Percentiles rank a stretch among this genome's conserved stretches.
These are phyloP conservation scores for Luperina testacea DNA, from an alignment of 2,888 invertebrate species.

Conservation along the genomic window DNA sequence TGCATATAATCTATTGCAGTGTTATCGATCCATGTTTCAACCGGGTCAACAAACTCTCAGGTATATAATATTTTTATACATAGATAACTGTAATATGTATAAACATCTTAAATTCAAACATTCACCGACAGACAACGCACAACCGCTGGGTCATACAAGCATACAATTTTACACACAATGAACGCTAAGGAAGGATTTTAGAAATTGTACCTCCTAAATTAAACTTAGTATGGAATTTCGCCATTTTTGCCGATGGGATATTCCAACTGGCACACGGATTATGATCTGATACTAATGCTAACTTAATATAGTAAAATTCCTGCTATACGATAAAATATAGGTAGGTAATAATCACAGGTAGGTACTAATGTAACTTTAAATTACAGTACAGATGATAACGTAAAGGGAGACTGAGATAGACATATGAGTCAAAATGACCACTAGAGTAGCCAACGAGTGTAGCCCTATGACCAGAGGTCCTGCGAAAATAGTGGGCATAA, in stretches of 20 bases:
- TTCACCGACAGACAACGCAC: background rate
- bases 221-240: background rate
- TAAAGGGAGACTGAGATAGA: too few species aligned
- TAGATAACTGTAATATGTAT: background rate
- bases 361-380: too few species aligned
- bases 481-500: background rate
- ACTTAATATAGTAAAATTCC: background rate
- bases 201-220: background rate
- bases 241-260: background rate
- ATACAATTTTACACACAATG: background rate
- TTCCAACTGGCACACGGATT: background rate
- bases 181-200: background rate
- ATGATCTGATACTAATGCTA: background rate
- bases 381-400: background rate
- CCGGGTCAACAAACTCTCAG: conserved; percentile 10
- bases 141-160: background rate
- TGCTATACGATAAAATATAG: background rate
- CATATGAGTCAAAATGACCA: background rate
- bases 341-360: too few species aligned
- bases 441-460: background rate
- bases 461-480: background rate
- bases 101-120: background rate
- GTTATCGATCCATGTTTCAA: conserved; percentile 17
- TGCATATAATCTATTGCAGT: conserved; percentile 35
- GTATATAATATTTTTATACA: conserved; percentile 27